Conservation (phyloP, 2,888 invertebrate species). For the Glyphotaelius pellucidus region DNA sequence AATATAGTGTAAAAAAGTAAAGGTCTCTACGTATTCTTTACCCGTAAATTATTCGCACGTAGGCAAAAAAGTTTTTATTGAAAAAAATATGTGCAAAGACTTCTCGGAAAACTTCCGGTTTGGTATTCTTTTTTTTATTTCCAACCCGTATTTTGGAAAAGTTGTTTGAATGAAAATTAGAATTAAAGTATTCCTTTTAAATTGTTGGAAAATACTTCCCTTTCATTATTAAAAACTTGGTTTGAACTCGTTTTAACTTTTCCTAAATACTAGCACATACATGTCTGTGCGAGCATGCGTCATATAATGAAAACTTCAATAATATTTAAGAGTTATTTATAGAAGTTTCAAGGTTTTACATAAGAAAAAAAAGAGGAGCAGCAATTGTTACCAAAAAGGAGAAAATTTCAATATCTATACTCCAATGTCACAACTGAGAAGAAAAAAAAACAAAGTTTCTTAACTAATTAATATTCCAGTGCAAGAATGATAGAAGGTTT, state of each 20-base stretch:
- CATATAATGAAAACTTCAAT: no score
- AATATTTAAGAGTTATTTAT: no score
- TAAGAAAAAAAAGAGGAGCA: no score
- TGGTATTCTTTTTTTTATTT: conserved; percentile 13
- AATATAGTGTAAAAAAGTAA: neutral
- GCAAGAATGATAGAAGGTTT: no score
- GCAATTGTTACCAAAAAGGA: no score
- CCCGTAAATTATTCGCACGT: neutral
- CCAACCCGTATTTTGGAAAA: neutral
- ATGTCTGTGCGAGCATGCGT: neutral
- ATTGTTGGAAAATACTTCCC: neutral
- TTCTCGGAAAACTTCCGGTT: neutral
- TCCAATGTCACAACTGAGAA: no score
- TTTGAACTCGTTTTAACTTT: neutral
- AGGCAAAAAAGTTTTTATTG: neutral
- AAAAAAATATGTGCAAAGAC: conserved; percentile 9
- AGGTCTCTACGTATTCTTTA: neutral
- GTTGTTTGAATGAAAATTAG: neutral
- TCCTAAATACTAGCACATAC: neutral
- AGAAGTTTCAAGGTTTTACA: no score
- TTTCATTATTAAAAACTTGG: neutral
- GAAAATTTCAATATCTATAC: no score
- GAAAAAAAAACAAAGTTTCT: no score
- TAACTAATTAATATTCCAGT: no score
- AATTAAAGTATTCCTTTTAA: neutral